Conservation (phyloP, 2,888 invertebrate species). For the Ganaspis brasiliensis region DNA sequence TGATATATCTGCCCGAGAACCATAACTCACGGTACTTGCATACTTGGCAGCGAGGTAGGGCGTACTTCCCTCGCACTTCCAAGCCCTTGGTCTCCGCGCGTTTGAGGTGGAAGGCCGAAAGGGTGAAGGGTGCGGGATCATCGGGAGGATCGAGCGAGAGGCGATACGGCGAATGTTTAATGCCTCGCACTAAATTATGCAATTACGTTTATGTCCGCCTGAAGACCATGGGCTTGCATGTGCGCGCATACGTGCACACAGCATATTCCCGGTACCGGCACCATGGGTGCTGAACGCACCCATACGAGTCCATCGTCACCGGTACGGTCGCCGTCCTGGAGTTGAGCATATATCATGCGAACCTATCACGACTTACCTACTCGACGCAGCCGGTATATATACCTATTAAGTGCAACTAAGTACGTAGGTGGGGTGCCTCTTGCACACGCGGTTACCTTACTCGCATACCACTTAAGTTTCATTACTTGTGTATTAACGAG, state of each 20-base stretch:
- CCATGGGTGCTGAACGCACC: slow-evolving; percentile 36
- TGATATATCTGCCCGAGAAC: slow-evolving; percentile 77
- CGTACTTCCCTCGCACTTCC: slow-evolving; percentile 54
- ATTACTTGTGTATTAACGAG: slow-evolving; percentile 46
- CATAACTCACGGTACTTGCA: slow-evolving; percentile 78
- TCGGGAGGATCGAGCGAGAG: slow-evolving; percentile 52
- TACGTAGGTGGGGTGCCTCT: slow-evolving; percentile 29
- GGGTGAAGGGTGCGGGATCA: slow-evolving; percentile 25
- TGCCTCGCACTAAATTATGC: slow-evolving; percentile 74
- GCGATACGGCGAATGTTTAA: slow-evolving; percentile 68
- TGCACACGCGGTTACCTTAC: slow-evolving; percentile 12
- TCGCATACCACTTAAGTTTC: slow-evolving; percentile 45
- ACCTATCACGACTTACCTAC: slow-evolving; percentile 46
- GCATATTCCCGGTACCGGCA: slow-evolving; percentile 8
- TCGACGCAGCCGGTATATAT: slow-evolving; percentile 31
- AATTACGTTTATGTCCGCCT: slow-evolving; percentile 70
- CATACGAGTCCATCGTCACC: slow-evolving; percentile 36
- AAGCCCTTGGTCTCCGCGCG: slow-evolving; percentile 47
- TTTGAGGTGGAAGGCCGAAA: slow-evolving; percentile 45
- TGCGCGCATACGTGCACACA: slow-evolving; percentile 44
- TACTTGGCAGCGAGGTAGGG: slow-evolving; percentile 52
- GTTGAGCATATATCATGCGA: slow-evolving; percentile 44
- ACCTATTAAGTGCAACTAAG: slow-evolving; percentile 44
- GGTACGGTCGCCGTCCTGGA: slow-evolving; percentile 23
- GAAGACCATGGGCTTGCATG: slow-evolving; percentile 30